Evolutionary conservation across 2,888 invertebrate genomes (phyloP), one percentile per base, ranked within the genome.

Genomic region (Pinctada fucata): DNA sequence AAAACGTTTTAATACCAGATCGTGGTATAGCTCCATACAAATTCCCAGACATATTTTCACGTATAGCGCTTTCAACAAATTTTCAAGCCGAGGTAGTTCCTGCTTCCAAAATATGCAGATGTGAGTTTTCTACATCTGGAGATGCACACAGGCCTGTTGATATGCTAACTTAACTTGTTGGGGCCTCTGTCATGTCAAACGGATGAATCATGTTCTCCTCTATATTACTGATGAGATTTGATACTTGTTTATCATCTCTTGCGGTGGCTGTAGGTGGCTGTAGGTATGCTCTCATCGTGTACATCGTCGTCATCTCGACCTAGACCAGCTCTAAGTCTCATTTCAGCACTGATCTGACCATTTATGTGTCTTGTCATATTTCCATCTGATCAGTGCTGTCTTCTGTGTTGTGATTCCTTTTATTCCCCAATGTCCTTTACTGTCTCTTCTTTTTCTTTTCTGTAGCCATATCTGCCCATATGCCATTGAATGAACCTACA

Each of bases 201-300:
- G 51, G 71, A 31, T 71, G 45, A 52, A 58, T 71, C 52, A 71
- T 71, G 3, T 47, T 68, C 8, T 68, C 68, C 2, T 47, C 49
- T 3, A 68, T 68, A 50, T 69, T 51, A 52, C 58, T 13, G 8
- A 71, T 3, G 3, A 71, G 16, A 6, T 45, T 3, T 16, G 31
- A 5, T 4, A 71, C 52, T 3, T 71, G 51, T 16, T 71, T 45
- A 6, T 71, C 71, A n/a, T 71, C 71, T n/a, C 71, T 51, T 71
- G 31, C 31, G 31, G 31, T 31, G 31, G 31, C 31, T 31, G 31
- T n/a, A 52, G 4, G 45, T 4, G 5, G 8, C 51, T 52, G 71
- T 5, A 31, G 51, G 51, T 71, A 51, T 52, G 2, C 31, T 5
- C 45, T 71, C 71, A 0, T 71, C 71, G n/a, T 71, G 71, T 8